Conservation (phyloP, 2,888 invertebrate genomes). For the Epinotia brunnichana region DNA sequence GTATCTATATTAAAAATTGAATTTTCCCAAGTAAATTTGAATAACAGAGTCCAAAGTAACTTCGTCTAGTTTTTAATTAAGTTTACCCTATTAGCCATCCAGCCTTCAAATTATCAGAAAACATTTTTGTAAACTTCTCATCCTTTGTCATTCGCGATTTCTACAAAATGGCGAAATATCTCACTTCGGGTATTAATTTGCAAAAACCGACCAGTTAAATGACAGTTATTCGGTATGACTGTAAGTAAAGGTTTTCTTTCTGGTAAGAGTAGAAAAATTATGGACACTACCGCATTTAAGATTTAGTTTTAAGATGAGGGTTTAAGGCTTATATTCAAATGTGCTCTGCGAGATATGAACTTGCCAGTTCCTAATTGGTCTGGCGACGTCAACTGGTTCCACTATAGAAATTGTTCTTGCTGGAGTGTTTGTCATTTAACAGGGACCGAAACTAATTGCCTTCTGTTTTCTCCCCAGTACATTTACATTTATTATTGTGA, state of each 20-base stretch:
- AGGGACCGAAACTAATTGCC: conserved; percentile 6
- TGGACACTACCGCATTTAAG: neutral
- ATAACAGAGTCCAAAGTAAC: no score
- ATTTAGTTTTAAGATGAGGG: neutral
- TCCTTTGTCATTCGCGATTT: neutral
- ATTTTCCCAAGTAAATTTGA: no score
- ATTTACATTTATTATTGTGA: no score
- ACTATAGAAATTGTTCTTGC: neutral
- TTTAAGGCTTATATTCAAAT: neutral
- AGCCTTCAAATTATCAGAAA: no score
- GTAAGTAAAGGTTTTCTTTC: no score
- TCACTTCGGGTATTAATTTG: no score
- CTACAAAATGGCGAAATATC: neutral
- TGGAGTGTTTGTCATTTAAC: neutral
- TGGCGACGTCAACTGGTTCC: conserved; percentile 1
- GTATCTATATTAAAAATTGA: no score
- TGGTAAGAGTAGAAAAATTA: no score
- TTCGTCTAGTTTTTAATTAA: no score
- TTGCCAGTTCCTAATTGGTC: conserved; percentile 9
- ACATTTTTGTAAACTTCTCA: neutral
- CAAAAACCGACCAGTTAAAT: no score
- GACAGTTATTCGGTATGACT: no score
- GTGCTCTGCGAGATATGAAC: neutral
- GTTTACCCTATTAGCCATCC: no score
- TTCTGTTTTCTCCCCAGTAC: neutral